Base-by-base conservation (phyloP, 2,113 vertebrate species). In the Xenopus borealis region DNA sequence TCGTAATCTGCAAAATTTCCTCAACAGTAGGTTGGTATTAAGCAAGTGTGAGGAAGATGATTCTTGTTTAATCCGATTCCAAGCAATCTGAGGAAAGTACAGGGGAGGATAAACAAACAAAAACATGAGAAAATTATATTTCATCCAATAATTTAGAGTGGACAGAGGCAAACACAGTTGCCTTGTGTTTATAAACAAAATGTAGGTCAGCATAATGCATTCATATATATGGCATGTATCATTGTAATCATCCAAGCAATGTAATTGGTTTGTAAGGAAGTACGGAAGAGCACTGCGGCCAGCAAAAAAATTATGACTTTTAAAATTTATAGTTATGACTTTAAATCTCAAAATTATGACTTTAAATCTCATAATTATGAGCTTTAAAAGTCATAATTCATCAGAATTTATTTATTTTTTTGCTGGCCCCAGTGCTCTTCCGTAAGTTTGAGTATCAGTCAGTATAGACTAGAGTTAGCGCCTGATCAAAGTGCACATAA, bases 41-140 rank as follows among this genome's bases (percentile, higher is more conserved):
- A 67, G 13, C 13, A 45, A 67, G 45, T 19, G 20, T 50, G 45
- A 67, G 65, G 65, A 67, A 67, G 45, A 67, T 18, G 23, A 67
- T 67, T 19, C 44, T 18, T 45, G 44, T 18, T 23, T 67, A 50
- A 67, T 52, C 46, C 19, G 18, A 67, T 67, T 52, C 6, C 18
- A 67, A 18, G 46, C 12, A 13, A 67, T 19, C 12, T 19, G 4
- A 47, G 7, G 13, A 20, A 50, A 20, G 23, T 45, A 50, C 17
- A 52, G 46, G 12, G 12, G 10, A 16, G 18, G 62, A 62, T 17
- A 30, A 30, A 14, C 27, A 30, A 14, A 33, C 14, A 45, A n/a
- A 44, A 12, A 64, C 27, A 64, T 17, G 23, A 17, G 18, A 7
- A n/a, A 19, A 16, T n/a, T 1, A 19, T 58, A 19, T 18, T 64